Conservation (phyloP, 2,888 invertebrate species). For the Sericinus montela region DNA sequence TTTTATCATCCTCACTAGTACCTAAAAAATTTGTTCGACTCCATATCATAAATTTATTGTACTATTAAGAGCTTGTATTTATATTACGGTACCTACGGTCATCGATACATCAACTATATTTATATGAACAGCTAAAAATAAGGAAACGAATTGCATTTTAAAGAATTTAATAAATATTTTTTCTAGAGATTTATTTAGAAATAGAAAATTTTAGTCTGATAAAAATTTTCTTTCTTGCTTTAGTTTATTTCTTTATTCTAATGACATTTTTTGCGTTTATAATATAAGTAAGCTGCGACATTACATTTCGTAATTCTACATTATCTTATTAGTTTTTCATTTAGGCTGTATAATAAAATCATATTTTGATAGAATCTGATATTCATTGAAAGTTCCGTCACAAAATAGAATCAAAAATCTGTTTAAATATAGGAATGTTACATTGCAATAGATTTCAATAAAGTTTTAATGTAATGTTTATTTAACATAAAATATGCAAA, state of each 20-base stretch:
- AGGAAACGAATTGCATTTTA: conserved; percentile 32
- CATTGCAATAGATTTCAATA: not conserved
- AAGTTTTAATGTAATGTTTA: not conserved
- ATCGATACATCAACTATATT: conserved; percentile 41
- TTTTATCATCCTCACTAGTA: conserved; percentile 54
- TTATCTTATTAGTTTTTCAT: too few species aligned
- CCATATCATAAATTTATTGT: conserved; percentile 61
- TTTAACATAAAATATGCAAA: conserved; percentile 2
- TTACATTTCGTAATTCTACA: too few species aligned
- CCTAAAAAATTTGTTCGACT: conserved; percentile 50
- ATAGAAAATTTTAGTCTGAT: conserved; percentile 17
- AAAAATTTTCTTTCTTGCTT: not conserved
- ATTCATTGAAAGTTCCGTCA: conserved; percentile 15
- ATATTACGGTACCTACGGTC: conserved; percentile 41
- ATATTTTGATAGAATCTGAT: not conserved
- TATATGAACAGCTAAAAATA: conserved; percentile 36
- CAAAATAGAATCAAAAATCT: conserved; percentile 12
- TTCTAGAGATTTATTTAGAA: conserved; percentile 54
- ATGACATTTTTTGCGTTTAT: too few species aligned
- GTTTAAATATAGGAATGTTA: not conserved
- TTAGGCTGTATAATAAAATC: too few species aligned
- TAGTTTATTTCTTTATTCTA: too few species aligned
- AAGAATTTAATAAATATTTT: conserved; percentile 44
- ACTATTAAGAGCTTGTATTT: conserved; percentile 62
- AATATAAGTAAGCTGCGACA: too few species aligned